These are phyloP conservation scores for Xiphorhynchus erythropygius DNA, from an alignment of 2,797 vertebrate genomes.

Conservation along the genomic window DNA sequence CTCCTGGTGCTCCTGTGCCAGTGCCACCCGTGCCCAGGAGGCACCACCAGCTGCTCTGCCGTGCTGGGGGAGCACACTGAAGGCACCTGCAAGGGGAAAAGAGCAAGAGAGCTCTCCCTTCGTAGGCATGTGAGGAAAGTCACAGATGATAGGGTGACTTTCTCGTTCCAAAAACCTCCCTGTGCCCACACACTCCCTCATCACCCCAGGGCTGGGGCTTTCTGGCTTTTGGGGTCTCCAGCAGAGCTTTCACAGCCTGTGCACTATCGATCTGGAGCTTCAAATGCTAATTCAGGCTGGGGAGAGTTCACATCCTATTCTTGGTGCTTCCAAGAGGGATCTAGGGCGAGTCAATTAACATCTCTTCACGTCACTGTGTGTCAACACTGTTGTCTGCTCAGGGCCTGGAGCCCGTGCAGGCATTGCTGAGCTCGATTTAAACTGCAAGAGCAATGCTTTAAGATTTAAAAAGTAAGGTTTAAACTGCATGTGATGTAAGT, in stretches of 20 bases:
- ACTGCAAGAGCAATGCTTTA: neutral
- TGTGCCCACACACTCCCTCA: neutral
- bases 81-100: neutral
- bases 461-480: no score
- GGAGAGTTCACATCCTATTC: conserved; percentile 20
- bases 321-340: conserved; percentile 26
- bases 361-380: neutral
- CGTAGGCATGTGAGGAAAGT: neutral
- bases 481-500: neutral
- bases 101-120: neutral
- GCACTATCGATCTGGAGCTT: neutral
- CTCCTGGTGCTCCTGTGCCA: neutral
- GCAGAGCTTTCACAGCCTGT: neutral
- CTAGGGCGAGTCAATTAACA: conserved; percentile 33
- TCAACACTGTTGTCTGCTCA: conserved; percentile 32
- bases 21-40: neutral
- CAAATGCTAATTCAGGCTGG: conserved; percentile 4
- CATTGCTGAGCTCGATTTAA: conserved; percentile 2
- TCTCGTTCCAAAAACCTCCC: neutral
- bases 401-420: neutral
- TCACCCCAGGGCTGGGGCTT: neutral
- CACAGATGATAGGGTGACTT: neutral
- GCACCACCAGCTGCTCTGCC: neutral
- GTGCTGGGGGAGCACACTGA: neutral
- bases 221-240: neutral